Evolutionary conservation across 1,140 invertebrate species (phyloP), one percentile per base, ranked within the genome.

Genomic region (Eufriesea mexicana): DNA sequence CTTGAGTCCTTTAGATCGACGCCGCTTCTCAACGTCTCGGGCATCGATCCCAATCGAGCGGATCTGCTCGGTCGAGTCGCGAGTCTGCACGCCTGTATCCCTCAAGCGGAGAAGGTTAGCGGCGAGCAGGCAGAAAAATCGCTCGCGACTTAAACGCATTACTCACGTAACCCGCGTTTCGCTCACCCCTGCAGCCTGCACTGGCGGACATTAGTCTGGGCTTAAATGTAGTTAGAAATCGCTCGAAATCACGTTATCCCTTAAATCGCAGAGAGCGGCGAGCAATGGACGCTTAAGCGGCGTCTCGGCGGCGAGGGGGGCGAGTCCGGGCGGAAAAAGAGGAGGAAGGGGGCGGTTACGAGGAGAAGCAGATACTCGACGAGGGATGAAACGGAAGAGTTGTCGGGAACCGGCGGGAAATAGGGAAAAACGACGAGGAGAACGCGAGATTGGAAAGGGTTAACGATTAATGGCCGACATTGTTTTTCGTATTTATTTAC

Each of bases 221-320:
- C 70, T 81, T 84, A 81, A 81, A 81, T 81, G 70, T 84, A 81
- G 83, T 84, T 84, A 81, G 83, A 84, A 81, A 81, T 84, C 83
- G 83, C 78, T 84, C 35, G 86, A 77, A 87, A 85, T 83, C 54
- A 83, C 84, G 80, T 85, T 87, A 87, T 87, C 84, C 84, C 72
- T 75, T 81, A 79, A 86, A 86, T 85, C 82, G 82, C 79, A 64
- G 71, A 73, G 66, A 49, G 61, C 57, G 67, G 18, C 64, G 51
- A 71, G 67, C 59, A 84, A 73, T 66, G 68, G 77, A 79, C 76
- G 76, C 51, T 79, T 80, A 74, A 80, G 70, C 47, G 59, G 70
- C 23, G 25, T 49, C 45, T 57, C 68, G 5, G 35, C 16, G 23
- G 42, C 5, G 25, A 18, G 51, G 57, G 61, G 18, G 18, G 67